Evolutionary conservation across 2,113 vertebrate species (phyloP).

Genomic region (Aphelocoma coerulescens): DNA sequence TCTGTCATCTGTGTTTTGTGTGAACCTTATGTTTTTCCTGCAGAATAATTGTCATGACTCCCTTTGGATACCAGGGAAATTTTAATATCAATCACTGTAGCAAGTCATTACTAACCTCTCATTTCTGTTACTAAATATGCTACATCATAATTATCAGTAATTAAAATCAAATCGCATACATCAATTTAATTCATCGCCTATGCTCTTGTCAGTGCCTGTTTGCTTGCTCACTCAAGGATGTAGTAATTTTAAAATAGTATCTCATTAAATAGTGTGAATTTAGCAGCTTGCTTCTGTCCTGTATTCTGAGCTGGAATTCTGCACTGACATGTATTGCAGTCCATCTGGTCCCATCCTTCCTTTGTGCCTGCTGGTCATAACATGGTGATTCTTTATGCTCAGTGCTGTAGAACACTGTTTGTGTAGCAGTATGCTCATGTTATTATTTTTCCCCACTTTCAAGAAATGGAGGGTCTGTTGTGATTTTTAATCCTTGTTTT

Average conservation of each 20-base stretch:
- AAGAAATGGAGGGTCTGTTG: neutral
- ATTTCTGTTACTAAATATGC: conserved; percentile 38
- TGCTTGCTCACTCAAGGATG: neutral
- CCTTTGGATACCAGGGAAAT: conserved; percentile 21
- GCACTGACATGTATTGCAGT: neutral
- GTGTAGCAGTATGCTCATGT: neutral
- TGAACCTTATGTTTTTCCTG: conserved; percentile 4
- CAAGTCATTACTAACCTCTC: conserved; percentile 33
- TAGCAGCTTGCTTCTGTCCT: neutral
- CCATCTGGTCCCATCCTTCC: neutral
- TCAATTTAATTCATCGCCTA: conserved; percentile 47
- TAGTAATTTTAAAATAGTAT: conserved; percentile 34
- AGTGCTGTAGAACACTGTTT: neutral
- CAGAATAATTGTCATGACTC: conserved; percentile 21
- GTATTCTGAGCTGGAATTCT: conserved; percentile 11
- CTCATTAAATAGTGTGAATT: conserved; percentile 41
- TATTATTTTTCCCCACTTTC: neutral
- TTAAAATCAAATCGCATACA: conserved; percentile 57
- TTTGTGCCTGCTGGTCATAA: neutral
- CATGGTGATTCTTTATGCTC: neutral
- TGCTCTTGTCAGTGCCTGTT: conserved; percentile 32
- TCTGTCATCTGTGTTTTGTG: neutral
- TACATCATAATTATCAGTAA: conserved; percentile 50
- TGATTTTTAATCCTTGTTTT: neutral
- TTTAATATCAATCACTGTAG: conserved; percentile 38